Conservation (phyloP, 2,888 invertebrate species). For the Cybosia mesomella region DNA sequence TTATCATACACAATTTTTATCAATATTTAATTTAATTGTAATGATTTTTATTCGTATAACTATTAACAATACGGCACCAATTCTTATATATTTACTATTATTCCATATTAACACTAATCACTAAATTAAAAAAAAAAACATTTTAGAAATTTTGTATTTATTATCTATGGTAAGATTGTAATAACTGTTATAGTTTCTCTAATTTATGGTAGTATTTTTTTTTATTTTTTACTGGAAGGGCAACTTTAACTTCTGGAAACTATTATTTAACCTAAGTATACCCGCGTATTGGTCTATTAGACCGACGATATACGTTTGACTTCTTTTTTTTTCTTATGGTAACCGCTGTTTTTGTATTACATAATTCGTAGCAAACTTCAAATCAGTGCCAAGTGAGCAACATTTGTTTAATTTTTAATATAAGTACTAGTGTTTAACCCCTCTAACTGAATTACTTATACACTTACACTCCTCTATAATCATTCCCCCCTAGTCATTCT, state of each 20-base stretch:
- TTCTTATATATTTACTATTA: conserved; percentile 21
- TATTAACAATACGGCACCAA: conserved; percentile 50
- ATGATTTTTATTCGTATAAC: conserved; percentile 23
- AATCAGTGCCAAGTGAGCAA: not conserved
- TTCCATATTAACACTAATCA: conserved; percentile 10
- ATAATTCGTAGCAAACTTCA: not conserved
- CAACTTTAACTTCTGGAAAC: not conserved
- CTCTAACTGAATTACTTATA: not conserved
- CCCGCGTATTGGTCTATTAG: not conserved
- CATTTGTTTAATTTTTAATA: not conserved
- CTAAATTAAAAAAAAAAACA: not conserved
- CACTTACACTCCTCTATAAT: too few species aligned
- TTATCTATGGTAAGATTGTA: not conserved
- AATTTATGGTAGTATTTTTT: not conserved
- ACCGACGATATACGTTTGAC: not conserved
- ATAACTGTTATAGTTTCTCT: not conserved
- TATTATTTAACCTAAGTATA: not conserved
- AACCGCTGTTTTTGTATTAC: too few species aligned
- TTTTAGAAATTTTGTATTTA: not conserved
- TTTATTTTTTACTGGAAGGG: not conserved
- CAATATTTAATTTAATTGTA: conserved; percentile 9
- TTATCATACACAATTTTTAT: conserved; percentile 14
- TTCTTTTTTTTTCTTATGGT: not conserved
- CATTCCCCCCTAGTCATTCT: too few species aligned
- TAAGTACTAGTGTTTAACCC: not conserved